phyloP scores from a whole-genome alignment of 2,888 invertebrate genomes.

The Ophion obscuratus region DNA sequence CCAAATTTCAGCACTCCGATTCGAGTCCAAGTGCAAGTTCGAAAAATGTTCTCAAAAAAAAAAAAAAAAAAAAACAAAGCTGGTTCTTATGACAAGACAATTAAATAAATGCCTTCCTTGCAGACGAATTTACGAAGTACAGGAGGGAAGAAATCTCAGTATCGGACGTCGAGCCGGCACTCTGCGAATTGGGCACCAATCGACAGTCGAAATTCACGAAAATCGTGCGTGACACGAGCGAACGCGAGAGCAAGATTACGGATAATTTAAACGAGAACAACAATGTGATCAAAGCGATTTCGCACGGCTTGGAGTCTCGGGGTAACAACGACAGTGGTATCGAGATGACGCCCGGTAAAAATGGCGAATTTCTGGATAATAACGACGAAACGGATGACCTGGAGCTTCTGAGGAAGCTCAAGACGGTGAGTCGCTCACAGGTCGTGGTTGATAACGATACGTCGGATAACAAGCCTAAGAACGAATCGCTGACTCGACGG shows the following conservation, averaged over 20 bases:
- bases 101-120: not conserved
- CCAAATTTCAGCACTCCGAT: too few relatives aligned
- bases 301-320: slow-evolving; percentile 63
- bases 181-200: slow-evolving; percentile 48
- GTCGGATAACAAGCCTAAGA: slow-evolving; percentile 59
- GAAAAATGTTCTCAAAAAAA: not conserved
- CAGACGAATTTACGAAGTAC: slow-evolving; percentile 7
- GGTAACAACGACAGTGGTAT: slow-evolving; percentile 76
- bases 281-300: slow-evolving; percentile 56
- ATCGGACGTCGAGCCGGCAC: slow-evolving; percentile 44
- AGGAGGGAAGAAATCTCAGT: slow-evolving; percentile 62
- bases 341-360: slow-evolving; percentile 74
- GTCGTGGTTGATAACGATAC: slow-evolving; percentile 59
- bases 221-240: slow-evolving; percentile 64
- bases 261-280: slow-evolving; percentile 63
- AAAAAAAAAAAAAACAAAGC: too few relatives aligned
- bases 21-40: too few relatives aligned
- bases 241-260: slow-evolving; percentile 52
- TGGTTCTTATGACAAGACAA: not conserved
- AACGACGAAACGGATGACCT: slow-evolving; percentile 76
- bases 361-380: slow-evolving; percentile 57
- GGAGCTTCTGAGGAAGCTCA: slow-evolving; percentile 82
- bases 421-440: slow-evolving; percentile 84
- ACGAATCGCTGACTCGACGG: slow-evolving; percentile 57
- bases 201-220: slow-evolving; percentile 63